Evolutionary conservation across 2,113 vertebrate genomes (phyloP).

Genomic region (Pleuronectes platessa): DNA sequence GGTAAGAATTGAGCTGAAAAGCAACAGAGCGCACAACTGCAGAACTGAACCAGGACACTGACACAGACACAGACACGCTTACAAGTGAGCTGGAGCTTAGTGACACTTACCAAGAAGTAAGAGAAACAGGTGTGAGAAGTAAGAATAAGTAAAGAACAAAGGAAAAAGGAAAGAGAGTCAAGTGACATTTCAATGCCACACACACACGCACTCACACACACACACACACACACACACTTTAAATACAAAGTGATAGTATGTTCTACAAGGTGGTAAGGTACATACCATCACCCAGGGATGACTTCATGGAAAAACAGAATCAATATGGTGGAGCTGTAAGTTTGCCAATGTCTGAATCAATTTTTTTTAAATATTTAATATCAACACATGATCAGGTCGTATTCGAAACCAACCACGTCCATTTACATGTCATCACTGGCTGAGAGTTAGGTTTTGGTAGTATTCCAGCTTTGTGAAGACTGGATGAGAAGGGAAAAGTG

Average conservation of each 20-base stretch:
- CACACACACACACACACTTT: conserved; percentile 16
- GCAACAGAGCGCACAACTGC: conserved; percentile 65
- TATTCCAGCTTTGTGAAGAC: conserved; percentile 30
- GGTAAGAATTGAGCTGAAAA: conserved; percentile 92
- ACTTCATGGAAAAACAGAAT: conserved; percentile 7
- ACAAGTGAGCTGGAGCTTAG: conserved; percentile 52
- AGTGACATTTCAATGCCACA: conserved; percentile 70
- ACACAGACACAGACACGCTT: conserved; percentile 51
- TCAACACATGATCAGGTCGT: neutral
- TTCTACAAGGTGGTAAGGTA: neutral
- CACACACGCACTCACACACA: conserved; percentile 25
- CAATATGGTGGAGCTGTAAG: neutral
- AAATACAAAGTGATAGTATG: conserved; percentile 11
- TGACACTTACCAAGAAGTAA: conserved; percentile 72
- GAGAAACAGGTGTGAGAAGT: conserved; percentile 71
- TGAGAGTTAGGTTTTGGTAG: conserved; percentile 16
- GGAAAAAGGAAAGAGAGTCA: conserved; percentile 69
- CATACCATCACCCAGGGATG: conserved; percentile 63
- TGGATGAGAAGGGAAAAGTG: conserved; percentile 23
- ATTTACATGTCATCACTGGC: conserved; percentile 27
- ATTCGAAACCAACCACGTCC: neutral
- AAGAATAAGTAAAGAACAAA: conserved; percentile 61
- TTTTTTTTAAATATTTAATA: neutral
- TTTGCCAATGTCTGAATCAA: neutral
- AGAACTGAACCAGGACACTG: conserved; percentile 38